Base-by-base conservation (phyloP, 2,888 invertebrate species). In the Agriopis aurantiaria region DNA sequence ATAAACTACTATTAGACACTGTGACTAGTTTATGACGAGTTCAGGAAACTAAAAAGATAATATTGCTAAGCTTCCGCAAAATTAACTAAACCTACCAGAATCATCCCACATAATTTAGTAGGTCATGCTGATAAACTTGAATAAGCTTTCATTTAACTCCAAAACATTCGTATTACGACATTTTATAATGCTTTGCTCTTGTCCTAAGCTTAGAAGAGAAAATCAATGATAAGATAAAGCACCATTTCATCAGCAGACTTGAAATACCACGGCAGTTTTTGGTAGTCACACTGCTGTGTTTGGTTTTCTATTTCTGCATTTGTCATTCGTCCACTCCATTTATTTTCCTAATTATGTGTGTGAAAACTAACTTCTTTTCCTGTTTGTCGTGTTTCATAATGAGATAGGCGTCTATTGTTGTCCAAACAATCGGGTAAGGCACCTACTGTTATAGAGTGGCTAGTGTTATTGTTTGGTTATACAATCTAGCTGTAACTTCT, bases 261-360 rank as follows among this genome's bases (percentile, higher is more conserved):
- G 8, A 60, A 55, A 48, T 43, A 51, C 8, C n/a, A 33, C 17
- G 68, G 41, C 57, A 58, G 63, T 51, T 68, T 56, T 72, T 48
- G 75, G 68, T 67, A 64, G 73, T 40, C 45, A 58, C 45, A 10
- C 33, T 33, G 33, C 33, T 33, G 33, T 51, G 74, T 81, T 70
- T 72, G 66, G 45, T 7, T 63, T 75, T 74, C 60, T 71, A 69
- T 69, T 73, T 65, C 67, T 59, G 57, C 61, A 65, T 73, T 70
- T 69, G 71, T 71, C 71, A 69, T 53, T 68, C 58, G 64, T 17
- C 51, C 71, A 75, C 69, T 71, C 69, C 59, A 69, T 68, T 66
- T 62, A 60, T 59, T 59, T 61, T 33, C 65, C 56, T 62, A 61
- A 61, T 62, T 56, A 71, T 67, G 75, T 68, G 62, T 71, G 72